phyloP scores from a whole-genome alignment of 2,888 invertebrate genomes.

The Agrotis exclamationis region DNA sequence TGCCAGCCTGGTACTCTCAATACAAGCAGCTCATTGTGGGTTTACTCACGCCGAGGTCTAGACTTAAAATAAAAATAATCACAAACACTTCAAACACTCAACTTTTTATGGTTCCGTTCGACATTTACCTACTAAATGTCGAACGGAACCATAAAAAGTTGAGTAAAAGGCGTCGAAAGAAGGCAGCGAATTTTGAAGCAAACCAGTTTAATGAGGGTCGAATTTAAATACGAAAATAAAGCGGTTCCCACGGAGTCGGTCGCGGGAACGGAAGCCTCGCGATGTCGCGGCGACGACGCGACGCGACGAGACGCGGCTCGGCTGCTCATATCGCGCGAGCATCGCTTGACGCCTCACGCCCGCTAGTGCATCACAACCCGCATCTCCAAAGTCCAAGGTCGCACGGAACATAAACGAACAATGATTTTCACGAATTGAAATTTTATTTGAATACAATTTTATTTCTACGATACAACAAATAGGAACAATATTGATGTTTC shows the following conservation, averaged over 20 bases:
- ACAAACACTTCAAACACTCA: too few species aligned
- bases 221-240: constrained; percentile 91
- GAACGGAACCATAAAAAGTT: constrained; percentile 91
- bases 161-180: constrained; percentile 91
- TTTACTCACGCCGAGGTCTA: constrained; percentile 80
- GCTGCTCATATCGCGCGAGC: constrained; percentile 72
- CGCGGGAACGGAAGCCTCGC: constrained; percentile 90
- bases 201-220: constrained; percentile 91
- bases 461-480: not conserved
- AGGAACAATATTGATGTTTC: not conserved
- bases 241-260: constrained; percentile 90
- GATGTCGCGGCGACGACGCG: constrained; percentile 78
- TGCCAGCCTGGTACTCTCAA: constrained; percentile 79
- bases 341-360: constrained; percentile 67
- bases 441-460: constrained; percentile 15
- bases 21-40: constrained; percentile 78
- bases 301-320: constrained; percentile 71
- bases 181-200: constrained; percentile 91
- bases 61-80: constrained; percentile 82
- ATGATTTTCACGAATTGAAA: constrained; percentile 3
- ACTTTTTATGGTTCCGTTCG: too few species aligned
- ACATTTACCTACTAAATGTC: too few species aligned
- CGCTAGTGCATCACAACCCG: constrained; percentile 35
- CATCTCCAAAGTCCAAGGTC: constrained; percentile 46
- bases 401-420: constrained; percentile 22